Percentiles rank a stretch among this genome's conserved stretches.
Evolutionary conservation across 2,888 invertebrate species (phyloP).

Genomic region (Phalangium opilio): DNA sequence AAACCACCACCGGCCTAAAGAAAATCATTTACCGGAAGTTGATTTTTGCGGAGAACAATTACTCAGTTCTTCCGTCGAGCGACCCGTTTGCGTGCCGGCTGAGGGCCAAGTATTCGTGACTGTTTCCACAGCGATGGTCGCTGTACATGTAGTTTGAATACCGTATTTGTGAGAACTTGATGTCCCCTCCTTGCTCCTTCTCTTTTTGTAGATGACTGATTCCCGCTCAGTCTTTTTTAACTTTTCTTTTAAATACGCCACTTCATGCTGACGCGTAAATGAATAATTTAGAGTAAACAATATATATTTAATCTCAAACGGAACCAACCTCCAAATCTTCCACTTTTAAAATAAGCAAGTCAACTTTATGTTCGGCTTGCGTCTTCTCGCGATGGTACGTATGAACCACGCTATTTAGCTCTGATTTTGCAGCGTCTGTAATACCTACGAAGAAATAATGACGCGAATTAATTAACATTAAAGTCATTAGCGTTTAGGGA

Average conservation of each 20-base stretch:
- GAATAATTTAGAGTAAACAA: not conserved
- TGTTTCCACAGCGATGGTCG: constrained; percentile 8
- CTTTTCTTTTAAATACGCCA: constrained; percentile 23
- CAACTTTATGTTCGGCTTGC: constrained; percentile 23
- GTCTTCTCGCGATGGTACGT: constrained; percentile 22
- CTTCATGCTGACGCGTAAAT: constrained; percentile 21
- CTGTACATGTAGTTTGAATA: constrained; percentile 8
- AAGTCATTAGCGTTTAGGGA: too few species aligned
- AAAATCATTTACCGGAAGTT: too few species aligned
- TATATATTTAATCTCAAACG: not conserved
- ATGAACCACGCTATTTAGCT: constrained; percentile 18
- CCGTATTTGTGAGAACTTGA: constrained; percentile 6
- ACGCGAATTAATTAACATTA: too few species aligned
- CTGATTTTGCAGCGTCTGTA: constrained; percentile 18
- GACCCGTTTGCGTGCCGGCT: constrained; percentile 11
- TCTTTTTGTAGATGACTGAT: constrained; percentile 11
- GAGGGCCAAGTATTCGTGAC: not conserved
- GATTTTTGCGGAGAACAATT: too few species aligned
- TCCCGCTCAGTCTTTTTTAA: constrained; percentile 22
- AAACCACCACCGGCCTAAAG: too few species aligned
- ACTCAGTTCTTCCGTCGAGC: too few species aligned
- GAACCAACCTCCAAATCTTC: constrained; percentile 22
- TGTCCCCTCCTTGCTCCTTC: constrained; percentile 10
- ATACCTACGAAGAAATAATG: constrained; percentile 15
- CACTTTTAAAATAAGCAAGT: constrained; percentile 22